These are phyloP conservation scores for Myzus persicae DNA, from an alignment of 1,140 invertebrate species.

Conservation along the genomic window DNA sequence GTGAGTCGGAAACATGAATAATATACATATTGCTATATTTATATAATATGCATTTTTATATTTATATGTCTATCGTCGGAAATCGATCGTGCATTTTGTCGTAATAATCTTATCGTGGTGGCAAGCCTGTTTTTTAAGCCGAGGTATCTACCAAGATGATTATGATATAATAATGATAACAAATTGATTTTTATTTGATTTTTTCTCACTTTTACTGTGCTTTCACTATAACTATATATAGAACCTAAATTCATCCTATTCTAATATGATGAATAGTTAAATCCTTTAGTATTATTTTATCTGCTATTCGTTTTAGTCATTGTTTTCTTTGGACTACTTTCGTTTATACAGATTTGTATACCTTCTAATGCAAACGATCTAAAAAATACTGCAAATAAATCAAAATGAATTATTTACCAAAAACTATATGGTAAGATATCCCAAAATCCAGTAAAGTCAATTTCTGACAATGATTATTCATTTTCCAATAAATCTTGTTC, in stretches of 20 bases:
- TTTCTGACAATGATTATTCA: neutral
- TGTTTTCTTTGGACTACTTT: neutral
- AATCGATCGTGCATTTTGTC: too few relatives aligned
- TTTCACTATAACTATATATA: neutral
- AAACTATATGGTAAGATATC: slow-evolving; percentile 38
- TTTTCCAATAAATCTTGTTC: neutral
- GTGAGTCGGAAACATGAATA: too few relatives aligned
- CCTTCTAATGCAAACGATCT: neutral
- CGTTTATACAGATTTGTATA: neutral
- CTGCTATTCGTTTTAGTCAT: neutral
- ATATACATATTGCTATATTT: too few relatives aligned
- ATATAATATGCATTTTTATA: too few relatives aligned
- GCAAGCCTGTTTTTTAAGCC: neutral
- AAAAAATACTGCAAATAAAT: slow-evolving; percentile 20
- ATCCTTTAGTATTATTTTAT: neutral
- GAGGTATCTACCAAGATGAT: neutral
- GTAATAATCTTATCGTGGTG: neutral
- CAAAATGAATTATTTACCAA: slow-evolving; percentile 45
- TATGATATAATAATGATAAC: slow-evolving; percentile 30
- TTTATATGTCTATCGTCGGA: too few relatives aligned
- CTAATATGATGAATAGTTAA: neutral
- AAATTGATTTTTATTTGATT: slow-evolving; percentile 30
- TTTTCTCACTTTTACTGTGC: neutral
- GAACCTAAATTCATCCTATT: neutral
- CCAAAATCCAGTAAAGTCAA: neutral